These are phyloP conservation scores for Etheostoma nigrum DNA, from an alignment of 2,797 vertebrate genomes.

Conservation along the genomic window DNA sequence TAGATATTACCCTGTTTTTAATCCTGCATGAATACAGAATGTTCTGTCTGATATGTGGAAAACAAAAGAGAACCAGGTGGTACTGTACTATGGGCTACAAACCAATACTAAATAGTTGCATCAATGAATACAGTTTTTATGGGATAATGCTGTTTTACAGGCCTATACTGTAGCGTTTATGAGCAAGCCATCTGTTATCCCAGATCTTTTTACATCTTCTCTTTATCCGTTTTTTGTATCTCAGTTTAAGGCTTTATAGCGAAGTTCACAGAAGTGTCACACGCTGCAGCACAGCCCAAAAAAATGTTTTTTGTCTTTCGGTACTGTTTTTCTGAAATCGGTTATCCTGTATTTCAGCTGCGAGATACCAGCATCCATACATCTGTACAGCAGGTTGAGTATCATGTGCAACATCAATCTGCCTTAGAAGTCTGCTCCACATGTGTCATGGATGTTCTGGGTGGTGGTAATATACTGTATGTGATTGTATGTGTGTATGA, in stretches of 20 bases:
- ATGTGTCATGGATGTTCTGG: conserved; percentile 62
- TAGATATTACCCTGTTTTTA: background rate
- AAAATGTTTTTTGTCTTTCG: conserved; percentile 50
- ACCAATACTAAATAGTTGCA: conserved; percentile 4
- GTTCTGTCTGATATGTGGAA: background rate
- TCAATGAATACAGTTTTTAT: conserved; percentile 11
- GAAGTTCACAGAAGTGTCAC: conserved; percentile 68
- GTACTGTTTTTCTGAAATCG: conserved; percentile 35
- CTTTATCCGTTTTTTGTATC: conserved; percentile 40
- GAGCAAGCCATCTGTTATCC: conserved; percentile 45
- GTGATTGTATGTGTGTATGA: conserved; percentile 30
- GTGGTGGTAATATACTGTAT: conserved; percentile 37
- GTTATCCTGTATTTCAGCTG: conserved; percentile 11
- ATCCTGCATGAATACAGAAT: too few species aligned
- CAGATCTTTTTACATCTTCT: conserved; percentile 47
- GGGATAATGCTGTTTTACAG: conserved; percentile 10
- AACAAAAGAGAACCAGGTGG: conserved; percentile 16
- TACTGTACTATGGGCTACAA: background rate
- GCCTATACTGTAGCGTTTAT: conserved; percentile 18
- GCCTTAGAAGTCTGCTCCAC: conserved; percentile 62
- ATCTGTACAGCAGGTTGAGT: conserved; percentile 80
- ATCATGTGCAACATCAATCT: conserved; percentile 72
- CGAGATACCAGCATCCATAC: conserved; percentile 53
- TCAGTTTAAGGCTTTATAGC: conserved; percentile 52
- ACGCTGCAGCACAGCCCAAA: conserved; percentile 31